Base-by-base conservation (phyloP, 2,888 invertebrate genomes). In the Amaurobius ferox region DNA sequence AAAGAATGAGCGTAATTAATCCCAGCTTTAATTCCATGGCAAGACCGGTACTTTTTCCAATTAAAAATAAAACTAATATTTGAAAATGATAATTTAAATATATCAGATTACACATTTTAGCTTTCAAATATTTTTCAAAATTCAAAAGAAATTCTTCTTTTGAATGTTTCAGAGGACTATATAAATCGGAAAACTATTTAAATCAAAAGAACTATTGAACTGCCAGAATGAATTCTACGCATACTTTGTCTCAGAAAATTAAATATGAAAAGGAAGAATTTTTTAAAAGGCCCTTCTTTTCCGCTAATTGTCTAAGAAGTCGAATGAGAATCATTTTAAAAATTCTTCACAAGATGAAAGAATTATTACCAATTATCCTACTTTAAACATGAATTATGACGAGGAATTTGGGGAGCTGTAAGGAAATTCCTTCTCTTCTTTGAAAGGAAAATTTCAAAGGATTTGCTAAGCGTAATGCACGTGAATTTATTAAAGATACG, bases 301-400 rank as follows among this genome's bases (percentile, higher is more conserved):
- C 35, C 9, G n/a, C 44, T 2, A 13, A 44, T 16, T 7, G 16
- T 16, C 44, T 44, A 44, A 44, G 44, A 44, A 44, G 44, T 44
- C 16, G 16, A 44, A 44, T 44, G 44, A 44, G 44, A 44, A 44
- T 44, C 44, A 44, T 44, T 44, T 44, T 44, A 16, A 44, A 44
- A 44, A 44, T 44, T 7, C 44, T 7, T 44, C 16, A 13, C 44
- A 7, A 2, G 13, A 16, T 16, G 9, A 44, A 44, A 44, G n/a
- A 16, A 44, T 16, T 44, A 13, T 7, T 44, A 13, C 9, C 44
- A 16, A 16, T 44, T 13, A 44, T 13, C 11, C 44, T 44, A 16
- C 44, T 44, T 44, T 44, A 16, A 44, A 44, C 44, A 44, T 44
- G 44, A 44, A 44, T 44, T 44, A 44, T 44, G 44, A 44, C 44